Conservation (phyloP, 2,113 vertebrate genomes). For the Phalacrocorax brasilianus region DNA sequence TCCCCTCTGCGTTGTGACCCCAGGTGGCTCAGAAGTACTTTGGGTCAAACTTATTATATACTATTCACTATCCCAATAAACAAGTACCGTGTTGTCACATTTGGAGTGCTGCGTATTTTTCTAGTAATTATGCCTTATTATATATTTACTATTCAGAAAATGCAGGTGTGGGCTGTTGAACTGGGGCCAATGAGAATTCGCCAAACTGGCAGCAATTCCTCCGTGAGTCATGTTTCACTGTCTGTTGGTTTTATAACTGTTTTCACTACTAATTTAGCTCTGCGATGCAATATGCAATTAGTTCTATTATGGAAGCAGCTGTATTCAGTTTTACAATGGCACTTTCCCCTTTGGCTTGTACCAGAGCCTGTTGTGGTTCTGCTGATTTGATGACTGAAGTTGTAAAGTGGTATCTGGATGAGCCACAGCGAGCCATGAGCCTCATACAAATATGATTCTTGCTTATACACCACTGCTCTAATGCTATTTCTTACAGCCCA, state of each 20-base stretch:
- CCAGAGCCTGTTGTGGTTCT: slow-evolving; percentile 77
- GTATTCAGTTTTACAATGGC: slow-evolving; percentile 84
- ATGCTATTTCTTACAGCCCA: slow-evolving; percentile 63
- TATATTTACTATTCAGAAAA: slow-evolving; percentile 95
- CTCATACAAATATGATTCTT: slow-evolving; percentile 64
- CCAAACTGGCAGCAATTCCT: slow-evolving; percentile 82
- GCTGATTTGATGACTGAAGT: slow-evolving; percentile 70
- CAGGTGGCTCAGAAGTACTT: slow-evolving; percentile 62
- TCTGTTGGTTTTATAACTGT: slow-evolving; percentile 90
- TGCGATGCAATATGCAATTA: slow-evolving; percentile 94
- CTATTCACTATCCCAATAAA: slow-evolving; percentile 84
- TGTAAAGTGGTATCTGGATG: slow-evolving; percentile 70
- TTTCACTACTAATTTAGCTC: slow-evolving; percentile 92
- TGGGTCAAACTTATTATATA: slow-evolving; percentile 76
- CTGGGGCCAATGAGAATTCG: slow-evolving; percentile 83
- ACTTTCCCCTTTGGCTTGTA: slow-evolving; percentile 70
- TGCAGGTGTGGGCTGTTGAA: slow-evolving; percentile 96
- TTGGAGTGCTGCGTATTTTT: slow-evolving; percentile 87
- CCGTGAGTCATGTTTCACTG: slow-evolving; percentile 85
- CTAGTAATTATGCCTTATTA: slow-evolving; percentile 97
- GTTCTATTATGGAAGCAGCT: slow-evolving; percentile 95
- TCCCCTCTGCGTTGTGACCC: not conserved
- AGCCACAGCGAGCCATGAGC: slow-evolving; percentile 48
- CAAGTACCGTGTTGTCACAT: slow-evolving; percentile 85
- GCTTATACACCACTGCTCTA: slow-evolving; percentile 51